phyloP scores from a whole-genome alignment of 1,140 invertebrate genomes.

The Caenorhabditis remanei region DNA sequence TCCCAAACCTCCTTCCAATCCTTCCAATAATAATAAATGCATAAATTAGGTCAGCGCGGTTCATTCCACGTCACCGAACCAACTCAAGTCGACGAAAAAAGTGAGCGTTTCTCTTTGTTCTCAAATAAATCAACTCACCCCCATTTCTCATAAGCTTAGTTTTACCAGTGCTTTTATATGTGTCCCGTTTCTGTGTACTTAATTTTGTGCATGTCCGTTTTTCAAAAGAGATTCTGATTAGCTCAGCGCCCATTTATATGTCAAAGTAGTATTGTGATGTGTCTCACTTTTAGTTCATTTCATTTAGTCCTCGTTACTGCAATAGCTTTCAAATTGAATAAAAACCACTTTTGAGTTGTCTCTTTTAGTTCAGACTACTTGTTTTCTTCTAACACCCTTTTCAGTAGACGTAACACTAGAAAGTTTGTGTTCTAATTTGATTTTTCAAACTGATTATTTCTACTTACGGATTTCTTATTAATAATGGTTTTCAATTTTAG shows the following conservation, averaged over 20 bases:
- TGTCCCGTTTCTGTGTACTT: too few species aligned
- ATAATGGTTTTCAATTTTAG: conserved; percentile 57
- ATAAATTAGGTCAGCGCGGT: conserved; percentile 48
- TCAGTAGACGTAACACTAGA: neutral
- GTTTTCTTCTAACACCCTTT: too few species aligned
- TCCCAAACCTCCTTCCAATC: neutral
- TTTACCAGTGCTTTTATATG: too few species aligned
- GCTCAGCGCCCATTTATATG: too few species aligned
- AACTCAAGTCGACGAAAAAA: conserved; percentile 22
- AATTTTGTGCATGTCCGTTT: too few species aligned
- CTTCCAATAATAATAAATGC: neutral
- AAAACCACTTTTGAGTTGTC: too few species aligned
- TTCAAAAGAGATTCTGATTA: too few species aligned
- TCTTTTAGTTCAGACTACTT: too few species aligned
- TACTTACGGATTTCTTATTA: neutral
- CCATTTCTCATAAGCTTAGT: neutral
- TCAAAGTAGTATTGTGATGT: too few species aligned
- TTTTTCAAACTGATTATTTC: conserved; percentile 15
- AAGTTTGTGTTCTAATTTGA: neutral
- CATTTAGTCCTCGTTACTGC: too few species aligned
- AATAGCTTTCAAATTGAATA: too few species aligned
- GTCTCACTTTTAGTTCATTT: too few species aligned
- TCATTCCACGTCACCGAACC: conserved; percentile 38
- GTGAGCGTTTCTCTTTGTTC: neutral
- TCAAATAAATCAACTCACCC: neutral